Conservation (phyloP, 1,140 invertebrate genomes). For the Drosophila insularis region DNA sequence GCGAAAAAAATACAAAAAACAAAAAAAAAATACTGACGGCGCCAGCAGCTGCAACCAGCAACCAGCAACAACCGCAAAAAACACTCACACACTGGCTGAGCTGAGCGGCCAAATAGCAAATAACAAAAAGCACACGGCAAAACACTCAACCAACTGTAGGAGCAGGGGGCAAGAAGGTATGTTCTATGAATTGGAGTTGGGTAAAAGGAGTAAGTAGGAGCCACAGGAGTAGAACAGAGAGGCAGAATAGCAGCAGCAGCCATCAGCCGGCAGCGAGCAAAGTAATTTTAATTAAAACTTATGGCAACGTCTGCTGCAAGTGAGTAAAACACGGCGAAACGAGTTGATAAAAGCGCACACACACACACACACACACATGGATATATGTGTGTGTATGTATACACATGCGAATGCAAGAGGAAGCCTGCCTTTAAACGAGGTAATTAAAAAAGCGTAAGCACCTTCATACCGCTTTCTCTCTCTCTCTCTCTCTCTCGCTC, state of each 20-base stretch:
- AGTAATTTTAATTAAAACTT: constrained; percentile 81
- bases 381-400: neutral
- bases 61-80: constrained; percentile 55
- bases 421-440: constrained; percentile 71
- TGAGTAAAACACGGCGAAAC: constrained; percentile 79
- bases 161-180: neutral
- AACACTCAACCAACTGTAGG: constrained; percentile 56
- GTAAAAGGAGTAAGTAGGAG: constrained; percentile 2
- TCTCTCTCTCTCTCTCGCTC: neutral
- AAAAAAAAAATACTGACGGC: constrained; percentile 38
- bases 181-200: constrained; percentile 19
- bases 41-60: constrained; percentile 36
- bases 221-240: constrained; percentile 16
- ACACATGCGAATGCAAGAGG: constrained; percentile 31
- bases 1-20: constrained; percentile 33
- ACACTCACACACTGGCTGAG: constrained; percentile 57
- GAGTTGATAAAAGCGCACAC: constrained; percentile 74
- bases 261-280: constrained; percentile 66
- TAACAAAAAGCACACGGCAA: constrained; percentile 78
- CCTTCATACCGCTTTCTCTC: constrained; percentile 47
- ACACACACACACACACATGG: constrained; percentile 29
- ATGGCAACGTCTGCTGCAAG: constrained; percentile 79
- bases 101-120: constrained; percentile 73
- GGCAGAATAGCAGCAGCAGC: constrained; percentile 37
- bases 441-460: constrained; percentile 80